phyloP scores from a whole-genome alignment of 2,797 vertebrate genomes.

The Pipistrellus nathusii region DNA sequence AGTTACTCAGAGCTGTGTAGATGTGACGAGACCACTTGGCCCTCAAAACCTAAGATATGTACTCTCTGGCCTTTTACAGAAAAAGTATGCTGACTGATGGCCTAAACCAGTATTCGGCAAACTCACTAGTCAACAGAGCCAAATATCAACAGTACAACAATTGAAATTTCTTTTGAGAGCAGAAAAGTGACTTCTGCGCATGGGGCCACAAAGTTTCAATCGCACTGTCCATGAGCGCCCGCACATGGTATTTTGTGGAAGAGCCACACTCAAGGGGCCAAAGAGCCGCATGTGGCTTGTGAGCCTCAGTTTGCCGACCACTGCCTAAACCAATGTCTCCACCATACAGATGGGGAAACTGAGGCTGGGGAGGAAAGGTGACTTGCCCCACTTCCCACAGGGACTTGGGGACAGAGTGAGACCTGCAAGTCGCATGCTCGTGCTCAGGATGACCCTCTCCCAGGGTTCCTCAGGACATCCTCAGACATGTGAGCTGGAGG shows the following conservation, averaged over 20 bases:
- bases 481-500: accelerated
- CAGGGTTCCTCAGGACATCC: not conserved
- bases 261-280: too few relatives aligned
- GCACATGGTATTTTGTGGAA: too few relatives aligned
- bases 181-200: too few relatives aligned
- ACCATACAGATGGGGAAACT: not conserved
- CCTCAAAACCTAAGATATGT: not conserved
- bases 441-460: not conserved
- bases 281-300: too few relatives aligned
- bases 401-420: not conserved
- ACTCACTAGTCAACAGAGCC: too few relatives aligned
- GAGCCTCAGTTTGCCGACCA: too few relatives aligned
- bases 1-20: not conserved
- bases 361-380: not conserved
- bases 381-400: not conserved
- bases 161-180: too few relatives aligned
- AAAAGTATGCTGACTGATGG: not conserved
- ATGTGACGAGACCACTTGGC: not conserved
- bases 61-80: not conserved
- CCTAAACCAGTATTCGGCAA: too few relatives aligned
- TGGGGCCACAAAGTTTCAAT: too few relatives aligned
- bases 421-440: not conserved
- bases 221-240: too few relatives aligned
- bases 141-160: too few relatives aligned
- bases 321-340: not conserved